These are phyloP conservation scores for Electrona antarctica DNA, from an alignment of 2,113 vertebrate species.

Conservation along the genomic window DNA sequence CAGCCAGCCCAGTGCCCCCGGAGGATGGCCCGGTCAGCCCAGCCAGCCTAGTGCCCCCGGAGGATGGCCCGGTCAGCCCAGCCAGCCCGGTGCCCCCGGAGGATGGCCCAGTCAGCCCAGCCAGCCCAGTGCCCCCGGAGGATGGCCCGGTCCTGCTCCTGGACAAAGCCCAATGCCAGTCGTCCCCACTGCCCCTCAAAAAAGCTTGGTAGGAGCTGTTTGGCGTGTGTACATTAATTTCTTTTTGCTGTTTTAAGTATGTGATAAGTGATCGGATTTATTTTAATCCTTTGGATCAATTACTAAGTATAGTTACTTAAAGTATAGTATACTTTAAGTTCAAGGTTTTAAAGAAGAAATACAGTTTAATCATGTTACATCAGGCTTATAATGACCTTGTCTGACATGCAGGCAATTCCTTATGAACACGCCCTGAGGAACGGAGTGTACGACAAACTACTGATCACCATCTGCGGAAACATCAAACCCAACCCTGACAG, in stretches of 20 bases:
- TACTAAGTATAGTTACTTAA: no score
- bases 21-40: neutral
- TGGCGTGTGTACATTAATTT: no score
- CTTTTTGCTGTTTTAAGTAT: no score
- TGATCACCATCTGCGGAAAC: slow-evolving; percentile 50
- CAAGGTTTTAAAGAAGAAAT: no score
- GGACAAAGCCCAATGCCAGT: no score
- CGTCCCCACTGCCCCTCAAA: no score
- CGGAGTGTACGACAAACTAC: slow-evolving; percentile 51
- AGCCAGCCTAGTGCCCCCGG: neutral
- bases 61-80: neutral
- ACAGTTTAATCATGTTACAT: no score
- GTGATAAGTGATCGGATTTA: no score
- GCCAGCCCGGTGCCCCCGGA: neutral
- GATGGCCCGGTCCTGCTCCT: neutral
- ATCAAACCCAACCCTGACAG: slow-evolving; percentile 30
- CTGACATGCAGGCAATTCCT: slow-evolving; percentile 47
- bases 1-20: neutral
- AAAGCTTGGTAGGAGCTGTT: no score
- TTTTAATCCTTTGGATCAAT: no score
- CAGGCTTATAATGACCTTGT: no score
- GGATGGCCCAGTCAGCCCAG: neutral
- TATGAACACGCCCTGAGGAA: slow-evolving; percentile 27
- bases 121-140: neutral
- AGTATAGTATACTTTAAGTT: no score